Evolutionary conservation across 2,113 vertebrate species (phyloP), one percentile per base, ranked within the genome.

Genomic region (Hemibagrus wyckioides): DNA sequence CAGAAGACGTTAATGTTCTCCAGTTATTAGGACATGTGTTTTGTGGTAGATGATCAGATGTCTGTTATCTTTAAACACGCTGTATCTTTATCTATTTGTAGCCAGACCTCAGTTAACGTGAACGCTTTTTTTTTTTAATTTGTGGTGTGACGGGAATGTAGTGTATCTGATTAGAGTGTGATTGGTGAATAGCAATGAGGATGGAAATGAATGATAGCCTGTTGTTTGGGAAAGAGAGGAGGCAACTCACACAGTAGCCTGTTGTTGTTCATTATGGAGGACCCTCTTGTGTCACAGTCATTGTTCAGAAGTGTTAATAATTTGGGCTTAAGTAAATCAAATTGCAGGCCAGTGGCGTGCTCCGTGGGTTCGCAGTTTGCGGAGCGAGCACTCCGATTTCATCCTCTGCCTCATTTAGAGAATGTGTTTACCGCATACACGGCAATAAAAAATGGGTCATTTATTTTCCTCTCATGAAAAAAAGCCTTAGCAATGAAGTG

Each of bases 391-490:
- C 52, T 86, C 86, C 1, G 33, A 84, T 90, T 90, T 80, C 71
- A 61, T 85, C 84, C 85, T 84, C 65, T 56, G 83, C 44, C 80
- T 88, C 85, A 79, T 88, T 88, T 86, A 85, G 79, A 86, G 48
- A 56, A 83, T 79, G 83, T 89, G 88, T 90, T 89, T 89, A 85
- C 88, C 80, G 65, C 82, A 85, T 88, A 89, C 82, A 79, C 82
- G 50, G 86, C 83, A 83, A 86, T 89, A 90, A 92, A 92, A 92
- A 91, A 89, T 89, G 86, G 88, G 88, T 90, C 90, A 90, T 92
- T 92, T 91, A 89, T 91, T 90, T 90, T 86, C 59, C 79, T 88
- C 86, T 69, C 77, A 69, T 90, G 85, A 81, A 85, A 86, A 85
- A 33, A 54, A n/a, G 36, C 14, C 14, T 21, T 50, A 28, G 76